These are phyloP conservation scores for Petroica traversi DNA, from an alignment of 2,113 vertebrate species.

Conservation along the genomic window DNA sequence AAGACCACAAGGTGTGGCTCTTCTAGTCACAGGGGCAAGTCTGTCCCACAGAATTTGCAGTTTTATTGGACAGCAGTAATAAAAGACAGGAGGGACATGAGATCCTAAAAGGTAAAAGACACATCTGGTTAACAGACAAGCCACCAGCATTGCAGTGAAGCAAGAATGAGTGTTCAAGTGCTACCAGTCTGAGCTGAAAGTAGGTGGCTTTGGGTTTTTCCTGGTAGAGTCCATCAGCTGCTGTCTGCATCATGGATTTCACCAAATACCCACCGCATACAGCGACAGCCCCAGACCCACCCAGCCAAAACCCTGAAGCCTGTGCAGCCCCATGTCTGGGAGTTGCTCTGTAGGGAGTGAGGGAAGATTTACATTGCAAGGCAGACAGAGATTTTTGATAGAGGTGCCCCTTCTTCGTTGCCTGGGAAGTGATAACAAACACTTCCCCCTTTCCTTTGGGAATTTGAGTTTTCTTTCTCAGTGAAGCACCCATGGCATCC, in stretches of 20 bases:
- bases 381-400: not conserved
- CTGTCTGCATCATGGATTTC: not conserved
- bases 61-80: not conserved
- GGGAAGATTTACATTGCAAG: not conserved
- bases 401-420: not conserved
- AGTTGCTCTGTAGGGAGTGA: not conserved
- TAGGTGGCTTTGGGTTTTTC: not conserved
- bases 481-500: not conserved
- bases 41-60: not conserved
- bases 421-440: not conserved
- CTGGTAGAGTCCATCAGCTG: not conserved
- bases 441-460: not conserved
- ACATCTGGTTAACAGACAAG: not conserved
- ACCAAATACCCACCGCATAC: not conserved
- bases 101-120: not conserved
- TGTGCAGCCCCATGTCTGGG: not conserved
- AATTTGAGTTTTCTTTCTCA: not conserved
- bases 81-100: not conserved
- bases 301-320: not conserved
- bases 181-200: not conserved
- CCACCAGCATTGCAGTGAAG: rapidly evolving
- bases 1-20: not conserved
- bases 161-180: not conserved
- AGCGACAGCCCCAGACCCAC: not conserved
- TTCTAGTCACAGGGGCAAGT: not conserved